A percentile compares a stretch with the other conserved stretches of the same genome.
phyloP scores from a whole-genome alignment of 1,140 invertebrate genomes.

The Drosophila nigrodunni region DNA sequence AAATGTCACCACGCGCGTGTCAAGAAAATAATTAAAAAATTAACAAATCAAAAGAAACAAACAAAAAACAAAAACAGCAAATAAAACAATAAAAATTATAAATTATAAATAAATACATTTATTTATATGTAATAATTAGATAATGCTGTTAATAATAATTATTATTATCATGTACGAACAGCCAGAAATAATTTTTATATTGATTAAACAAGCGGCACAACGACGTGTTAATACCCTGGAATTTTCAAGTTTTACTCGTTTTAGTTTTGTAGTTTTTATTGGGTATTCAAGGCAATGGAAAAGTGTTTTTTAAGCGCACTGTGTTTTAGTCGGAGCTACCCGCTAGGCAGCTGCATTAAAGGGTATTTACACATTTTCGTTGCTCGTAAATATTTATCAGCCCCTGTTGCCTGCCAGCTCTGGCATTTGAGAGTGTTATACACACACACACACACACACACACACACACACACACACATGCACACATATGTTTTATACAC shows the following conservation, averaged over 20 bases:
- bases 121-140: constrained; percentile 12
- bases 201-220: background rate
- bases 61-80: background rate
- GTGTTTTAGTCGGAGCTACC: background rate
- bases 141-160: background rate
- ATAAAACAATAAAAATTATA: background rate
- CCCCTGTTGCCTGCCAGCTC: constrained; percentile 25
- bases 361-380: constrained; percentile 19
- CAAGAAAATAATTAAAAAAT: constrained; percentile 23
- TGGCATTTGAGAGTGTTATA: constrained; percentile 9
- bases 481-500: constrained; percentile 11
- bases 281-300: too few species aligned
- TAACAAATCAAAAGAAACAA: background rate
- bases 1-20: constrained; percentile 34
- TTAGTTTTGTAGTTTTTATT: too few species aligned
- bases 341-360: background rate
- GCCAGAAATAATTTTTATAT: background rate
- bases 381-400: constrained; percentile 62
- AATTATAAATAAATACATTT: background rate
- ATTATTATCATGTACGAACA: background rate
- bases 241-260: background rate
- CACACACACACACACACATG: constrained; percentile 9
- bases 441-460: constrained; percentile 20
- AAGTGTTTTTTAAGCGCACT: too few species aligned
- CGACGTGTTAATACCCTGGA: background rate